Evolutionary conservation across 2,888 invertebrate species (phyloP).

Genomic region (Penaeus monodon): DNA sequence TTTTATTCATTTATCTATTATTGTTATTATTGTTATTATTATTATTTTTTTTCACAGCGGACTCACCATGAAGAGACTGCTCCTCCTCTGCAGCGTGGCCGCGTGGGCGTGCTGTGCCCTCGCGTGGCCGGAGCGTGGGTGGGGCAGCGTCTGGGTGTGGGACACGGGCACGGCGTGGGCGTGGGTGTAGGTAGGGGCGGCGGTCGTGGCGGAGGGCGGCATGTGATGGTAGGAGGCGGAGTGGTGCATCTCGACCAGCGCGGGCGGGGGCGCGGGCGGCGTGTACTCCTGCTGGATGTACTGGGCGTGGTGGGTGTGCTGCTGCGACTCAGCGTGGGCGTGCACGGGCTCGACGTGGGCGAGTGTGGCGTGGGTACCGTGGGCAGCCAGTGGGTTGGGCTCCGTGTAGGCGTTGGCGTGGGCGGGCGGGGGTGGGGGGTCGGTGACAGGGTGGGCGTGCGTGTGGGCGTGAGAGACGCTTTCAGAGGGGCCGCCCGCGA

Average conservation of each 20-base stretch:
- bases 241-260: slow-evolving; percentile 40
- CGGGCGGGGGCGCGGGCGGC: slow-evolving; percentile 17
- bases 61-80: slow-evolving; percentile 62
- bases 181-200: slow-evolving; percentile 42
- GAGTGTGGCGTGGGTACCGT: slow-evolving; percentile 42
- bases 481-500: background rate
- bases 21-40: too few relatives aligned
- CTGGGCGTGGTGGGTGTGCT: slow-evolving; percentile 41
- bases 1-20: too few relatives aligned
- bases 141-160: slow-evolving; percentile 63
- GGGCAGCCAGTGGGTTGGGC: background rate
- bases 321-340: slow-evolving; percentile 44
- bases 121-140: slow-evolving; percentile 58
- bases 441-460: slow-evolving; percentile 14
- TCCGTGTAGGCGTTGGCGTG: slow-evolving; percentile 39
- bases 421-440: slow-evolving; percentile 21
- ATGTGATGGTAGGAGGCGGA: slow-evolving; percentile 50
- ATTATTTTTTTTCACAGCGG: too few relatives aligned
- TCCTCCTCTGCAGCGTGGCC: slow-evolving; percentile 59
- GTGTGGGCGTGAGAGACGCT: slow-evolving; percentile 28
- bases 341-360: slow-evolving; percentile 51
- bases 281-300: slow-evolving; percentile 45
- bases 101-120: slow-evolving; percentile 47
- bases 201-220: slow-evolving; percentile 25
- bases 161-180: slow-evolving; percentile 44